Evolutionary conservation across 2,888 invertebrate genomes (phyloP).

Genomic region (Platypus cylindrus): DNA sequence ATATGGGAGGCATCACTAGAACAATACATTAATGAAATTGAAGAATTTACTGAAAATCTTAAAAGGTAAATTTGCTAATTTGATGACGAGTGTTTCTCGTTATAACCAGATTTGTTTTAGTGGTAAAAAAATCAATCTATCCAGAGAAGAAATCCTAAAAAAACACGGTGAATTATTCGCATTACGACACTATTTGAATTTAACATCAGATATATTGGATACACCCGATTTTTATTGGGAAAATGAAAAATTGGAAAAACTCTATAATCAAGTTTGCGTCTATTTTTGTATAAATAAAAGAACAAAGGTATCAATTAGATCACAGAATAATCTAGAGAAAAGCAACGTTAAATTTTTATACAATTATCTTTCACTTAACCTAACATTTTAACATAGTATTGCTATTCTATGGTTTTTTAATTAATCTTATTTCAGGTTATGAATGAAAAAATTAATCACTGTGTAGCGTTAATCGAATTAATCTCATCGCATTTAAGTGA

Average conservation of each 20-base stretch:
- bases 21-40: slow-evolving; percentile 70
- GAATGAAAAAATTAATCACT: slow-evolving; percentile 91
- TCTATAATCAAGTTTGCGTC: slow-evolving; percentile 70
- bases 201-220: slow-evolving; percentile 87
- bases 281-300: slow-evolving; percentile 77
- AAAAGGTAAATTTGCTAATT: slow-evolving; percentile 34
- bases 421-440: slow-evolving; percentile 53
- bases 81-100: background rate
- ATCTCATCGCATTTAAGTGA: slow-evolving; percentile 84
- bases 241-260: slow-evolving; percentile 70
- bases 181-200: slow-evolving; percentile 76
- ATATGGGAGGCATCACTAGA: slow-evolving; percentile 87
- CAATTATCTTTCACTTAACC: background rate
- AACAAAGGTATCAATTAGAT: slow-evolving; percentile 50
- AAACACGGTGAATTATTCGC: slow-evolving; percentile 84
- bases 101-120: slow-evolving; percentile 17
- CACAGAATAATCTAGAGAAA: background rate
- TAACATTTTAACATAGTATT: background rate
- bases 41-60: slow-evolving; percentile 66
- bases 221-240: slow-evolving; percentile 99
- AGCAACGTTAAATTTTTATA: background rate
- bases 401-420: background rate
- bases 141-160: slow-evolving; percentile 55
- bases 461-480: slow-evolving; percentile 82
- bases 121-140: slow-evolving; percentile 57